A percentile compares a stretch with the other conserved stretches of the same genome.
Evolutionary conservation across 2,888 invertebrate genomes (phyloP).

Genomic region (Brachylomia viminalis): DNA sequence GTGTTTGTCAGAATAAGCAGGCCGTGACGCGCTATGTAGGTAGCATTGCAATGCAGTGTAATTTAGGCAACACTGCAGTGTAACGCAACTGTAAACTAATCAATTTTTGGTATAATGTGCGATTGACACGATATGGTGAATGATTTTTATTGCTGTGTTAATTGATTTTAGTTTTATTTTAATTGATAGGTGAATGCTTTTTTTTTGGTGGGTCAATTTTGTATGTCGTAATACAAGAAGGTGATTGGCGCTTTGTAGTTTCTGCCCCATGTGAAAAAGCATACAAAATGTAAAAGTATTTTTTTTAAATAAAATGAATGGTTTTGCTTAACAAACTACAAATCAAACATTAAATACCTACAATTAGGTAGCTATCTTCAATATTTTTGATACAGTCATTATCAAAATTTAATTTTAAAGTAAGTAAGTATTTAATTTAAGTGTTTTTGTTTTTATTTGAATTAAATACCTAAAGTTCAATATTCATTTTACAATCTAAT

Average conservation of each 20-base stretch:
- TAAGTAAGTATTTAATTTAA: too few species aligned
- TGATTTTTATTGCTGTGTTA: neutral
- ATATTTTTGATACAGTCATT: neutral
- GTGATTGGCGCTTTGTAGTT: too few species aligned
- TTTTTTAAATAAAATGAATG: too few species aligned
- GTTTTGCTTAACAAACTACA: too few species aligned
- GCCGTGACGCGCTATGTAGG: conserved; percentile 51
- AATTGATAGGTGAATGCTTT: neutral
- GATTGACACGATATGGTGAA: conserved; percentile 25
- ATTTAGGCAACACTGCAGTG: conserved; percentile 32
- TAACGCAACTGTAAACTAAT: conserved; percentile 34
- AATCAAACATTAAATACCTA: neutral
- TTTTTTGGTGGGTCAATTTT: too few species aligned
- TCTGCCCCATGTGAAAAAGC: too few species aligned
- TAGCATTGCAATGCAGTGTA: conserved; percentile 37
- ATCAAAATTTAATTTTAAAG: neutral
- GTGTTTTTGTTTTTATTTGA: neutral
- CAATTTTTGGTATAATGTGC: conserved; percentile 19
- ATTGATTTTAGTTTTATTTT: conserved; percentile 6
- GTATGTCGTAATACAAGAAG: too few species aligned
- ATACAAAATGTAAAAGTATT: too few species aligned
- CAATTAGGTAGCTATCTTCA: neutral
- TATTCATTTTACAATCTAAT: neutral
- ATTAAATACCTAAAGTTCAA: neutral
- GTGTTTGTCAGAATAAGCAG: conserved; percentile 21